Evolutionary conservation across 2,888 invertebrate genomes (phyloP).

Genomic region (Entomobrya multifasciata): DNA sequence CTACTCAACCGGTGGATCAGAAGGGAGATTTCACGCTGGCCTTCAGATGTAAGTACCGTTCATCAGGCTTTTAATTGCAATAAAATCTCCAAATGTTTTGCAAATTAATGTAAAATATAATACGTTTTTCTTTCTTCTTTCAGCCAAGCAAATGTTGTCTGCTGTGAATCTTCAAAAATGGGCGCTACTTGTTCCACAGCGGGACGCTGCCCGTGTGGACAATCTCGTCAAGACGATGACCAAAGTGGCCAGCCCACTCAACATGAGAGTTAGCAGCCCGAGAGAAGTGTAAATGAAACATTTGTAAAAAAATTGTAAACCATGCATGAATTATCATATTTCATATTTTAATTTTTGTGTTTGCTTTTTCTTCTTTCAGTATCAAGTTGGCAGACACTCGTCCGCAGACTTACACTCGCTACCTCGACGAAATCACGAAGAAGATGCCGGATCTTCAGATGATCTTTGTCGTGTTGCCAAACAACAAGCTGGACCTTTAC

Average conservation of each 20-base stretch:
- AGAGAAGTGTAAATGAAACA: constrained; percentile 57
- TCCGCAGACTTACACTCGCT: background rate
- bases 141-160: constrained; percentile 67
- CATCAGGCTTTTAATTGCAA: no score
- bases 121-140: no score
- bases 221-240: constrained; percentile 59
- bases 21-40: no score
- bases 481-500: constrained; percentile 83
- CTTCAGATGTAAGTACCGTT: no score
- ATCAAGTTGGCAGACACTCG: constrained; percentile 37
- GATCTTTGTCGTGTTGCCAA: constrained; percentile 82
- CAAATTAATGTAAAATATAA: no score
- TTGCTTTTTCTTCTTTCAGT: constrained; percentile 25
- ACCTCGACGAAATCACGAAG: constrained; percentile 39
- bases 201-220: constrained; percentile 58
- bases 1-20: no score
- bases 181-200: constrained; percentile 55
- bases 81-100: no score
- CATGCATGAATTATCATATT: background rate
- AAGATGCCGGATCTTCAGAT: constrained; percentile 80
- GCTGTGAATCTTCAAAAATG: constrained; percentile 47
- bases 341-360: background rate
- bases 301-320: no score
- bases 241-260: constrained; percentile 48
- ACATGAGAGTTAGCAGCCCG: constrained; percentile 59